Percentiles rank a stretch among this genome's conserved stretches.
These are phyloP conservation scores for Notechis scutatus DNA, from an alignment of 2,113 vertebrate species.

Conservation along the genomic window DNA sequence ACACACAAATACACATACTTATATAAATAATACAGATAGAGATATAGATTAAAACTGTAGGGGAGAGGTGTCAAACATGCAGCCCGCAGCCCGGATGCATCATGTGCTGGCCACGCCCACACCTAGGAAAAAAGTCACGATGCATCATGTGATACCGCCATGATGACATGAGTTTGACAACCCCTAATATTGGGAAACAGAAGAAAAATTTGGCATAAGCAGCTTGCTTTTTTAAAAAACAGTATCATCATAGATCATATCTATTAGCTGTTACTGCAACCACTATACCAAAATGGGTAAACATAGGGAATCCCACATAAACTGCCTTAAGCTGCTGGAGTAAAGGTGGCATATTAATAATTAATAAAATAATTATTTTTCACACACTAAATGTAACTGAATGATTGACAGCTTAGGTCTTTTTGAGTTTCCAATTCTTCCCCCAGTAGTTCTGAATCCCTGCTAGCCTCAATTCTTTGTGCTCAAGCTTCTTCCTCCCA, in stretches of 20 bases:
- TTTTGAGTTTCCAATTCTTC: background rate
- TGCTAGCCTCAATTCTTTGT: slow-evolving; percentile 10
- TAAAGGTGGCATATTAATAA: background rate
- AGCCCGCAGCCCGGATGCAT: too few relatives aligned
- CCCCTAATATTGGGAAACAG: background rate
- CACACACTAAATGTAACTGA: background rate
- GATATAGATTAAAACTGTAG: background rate
- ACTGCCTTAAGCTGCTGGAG: background rate
- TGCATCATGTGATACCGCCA: rapidly evolving
- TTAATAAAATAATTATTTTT: background rate
- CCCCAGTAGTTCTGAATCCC: background rate
- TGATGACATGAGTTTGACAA: too few relatives aligned
- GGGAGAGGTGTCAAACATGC: background rate
- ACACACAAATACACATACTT: too few relatives aligned
- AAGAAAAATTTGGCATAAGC: background rate
- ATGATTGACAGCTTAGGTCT: background rate
- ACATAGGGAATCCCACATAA: background rate
- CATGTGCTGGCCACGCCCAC: too few relatives aligned
- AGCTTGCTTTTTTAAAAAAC: background rate
- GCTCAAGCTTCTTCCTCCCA: slow-evolving; percentile 16
- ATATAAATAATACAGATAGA: background rate
- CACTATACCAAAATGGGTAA: background rate
- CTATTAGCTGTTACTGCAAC: background rate
- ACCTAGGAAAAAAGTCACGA: too few relatives aligned
- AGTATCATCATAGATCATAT: background rate